Base-by-base conservation (phyloP, 2,797 vertebrate genomes). In the Microchirus variegatus region DNA sequence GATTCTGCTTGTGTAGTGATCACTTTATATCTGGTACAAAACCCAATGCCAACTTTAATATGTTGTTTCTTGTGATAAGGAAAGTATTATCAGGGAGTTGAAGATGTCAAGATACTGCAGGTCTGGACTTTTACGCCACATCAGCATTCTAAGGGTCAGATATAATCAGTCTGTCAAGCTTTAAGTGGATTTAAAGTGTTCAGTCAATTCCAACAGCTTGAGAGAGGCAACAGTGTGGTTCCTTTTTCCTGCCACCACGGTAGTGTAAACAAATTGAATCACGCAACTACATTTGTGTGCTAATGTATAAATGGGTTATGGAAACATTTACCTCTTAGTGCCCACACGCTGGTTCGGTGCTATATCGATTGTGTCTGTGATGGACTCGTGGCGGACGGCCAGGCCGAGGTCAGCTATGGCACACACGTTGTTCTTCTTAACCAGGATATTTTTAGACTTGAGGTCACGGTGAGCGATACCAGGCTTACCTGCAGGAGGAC, bases 401-500 rank as follows among this genome's bases (percentile, higher is more conserved):
- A 99, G 93, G 9, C 98, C 98, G 0, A 99, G 93, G 90, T 99
- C 98, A 9, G 98, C 98, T 1, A 99, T 99, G 68, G 97, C 97
- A 2, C 98, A 99, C 19, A 94, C 96, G 75, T 96, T 95, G 0
- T 99, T 99, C 88, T 98, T 99, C 92, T 99, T 99, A 71, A 99
- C 98, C 78, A 99, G 80, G 82, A 99, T 98, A 85, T 99, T 99
- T 93, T 99, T 99, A 66, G 97, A 99, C 76, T 99, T 99, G 76
- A 99, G 92, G 87, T 99, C 97, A 48, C 97, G 93, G 82, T 99
- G 97, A 82, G 97, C 98, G 18, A 99, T 99, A 63, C 97, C 97
- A 52, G 97, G 98, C 68, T 99, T 99, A 76, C 98, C 98, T 99
- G 87, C 35, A 0, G 60, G 48, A 67, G 12, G n/a, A 26, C 36